Percentiles rank a stretch among this genome's conserved stretches.
Conservation (phyloP, 2,113 vertebrate genomes). For the Terrapene triunguis region DNA sequence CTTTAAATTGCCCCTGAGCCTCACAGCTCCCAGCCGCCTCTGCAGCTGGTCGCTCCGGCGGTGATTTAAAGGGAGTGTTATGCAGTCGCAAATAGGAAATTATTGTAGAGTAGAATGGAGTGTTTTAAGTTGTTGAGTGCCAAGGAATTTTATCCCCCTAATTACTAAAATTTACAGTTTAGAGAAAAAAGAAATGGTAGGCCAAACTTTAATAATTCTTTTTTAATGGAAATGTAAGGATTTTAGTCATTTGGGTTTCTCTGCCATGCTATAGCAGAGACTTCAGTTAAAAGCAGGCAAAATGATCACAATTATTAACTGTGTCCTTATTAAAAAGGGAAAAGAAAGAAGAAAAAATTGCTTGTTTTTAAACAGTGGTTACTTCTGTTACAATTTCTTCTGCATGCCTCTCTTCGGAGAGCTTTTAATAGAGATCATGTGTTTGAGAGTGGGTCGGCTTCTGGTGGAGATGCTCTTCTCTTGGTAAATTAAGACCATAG, state of each 20-base stretch:
- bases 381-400: neutral
- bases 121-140: neutral
- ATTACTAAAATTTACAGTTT: neutral
- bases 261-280: neutral
- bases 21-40: no score
- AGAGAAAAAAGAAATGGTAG: neutral
- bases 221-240: neutral
- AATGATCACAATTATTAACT: neutral
- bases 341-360: neutral
- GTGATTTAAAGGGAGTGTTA: neutral
- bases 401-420: neutral
- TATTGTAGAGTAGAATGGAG: neutral
- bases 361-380: neutral
- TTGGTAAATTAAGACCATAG: neutral
- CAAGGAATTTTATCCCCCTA: no score
- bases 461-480: neutral
- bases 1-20: no score
- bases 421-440: neutral
- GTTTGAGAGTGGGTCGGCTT: neutral
- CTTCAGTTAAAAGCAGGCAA: neutral
- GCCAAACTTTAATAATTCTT: neutral
- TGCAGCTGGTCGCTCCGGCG: no score
- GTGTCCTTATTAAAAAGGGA: no score
- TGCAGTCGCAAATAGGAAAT: neutral
- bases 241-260: neutral